Conservation (phyloP, 2,888 invertebrate species). For the Thumatha senex region DNA sequence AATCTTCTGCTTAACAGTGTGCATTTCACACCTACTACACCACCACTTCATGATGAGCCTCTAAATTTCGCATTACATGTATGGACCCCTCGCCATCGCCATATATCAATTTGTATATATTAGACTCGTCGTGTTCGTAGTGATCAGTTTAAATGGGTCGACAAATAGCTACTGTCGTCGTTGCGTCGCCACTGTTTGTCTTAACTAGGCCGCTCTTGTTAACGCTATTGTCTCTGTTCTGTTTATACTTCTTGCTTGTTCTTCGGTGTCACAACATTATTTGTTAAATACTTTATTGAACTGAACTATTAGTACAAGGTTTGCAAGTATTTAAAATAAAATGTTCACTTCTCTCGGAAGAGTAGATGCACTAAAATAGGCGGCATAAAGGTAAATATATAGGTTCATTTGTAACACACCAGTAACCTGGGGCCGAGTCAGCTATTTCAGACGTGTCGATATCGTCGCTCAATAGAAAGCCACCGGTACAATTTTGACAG, state of each 20-base stretch:
- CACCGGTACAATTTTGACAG: no score
- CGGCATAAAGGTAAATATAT: no score
- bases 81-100: not conserved
- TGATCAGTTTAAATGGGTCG: conserved; percentile 70
- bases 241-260: conserved; percentile 50
- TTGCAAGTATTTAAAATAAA: no score
- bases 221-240: conserved; percentile 66
- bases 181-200: conserved; percentile 64
- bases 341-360: no score
- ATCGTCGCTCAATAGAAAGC: no score
- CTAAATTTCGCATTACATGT: not conserved
- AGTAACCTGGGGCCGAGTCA: no score
- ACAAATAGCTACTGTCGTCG: conserved; percentile 54
- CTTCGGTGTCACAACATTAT: conserved; percentile 24
- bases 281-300: conserved; percentile 3
- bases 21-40: no score
- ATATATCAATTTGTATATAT: conserved; percentile 19
- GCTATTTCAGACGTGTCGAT: no score
- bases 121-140: conserved; percentile 32
- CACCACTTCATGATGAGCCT: not conserved
- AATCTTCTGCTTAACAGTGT: no score
- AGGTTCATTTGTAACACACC: no score
- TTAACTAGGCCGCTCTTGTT: conserved; percentile 77
- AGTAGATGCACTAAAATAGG: no score
- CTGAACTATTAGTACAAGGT: not conserved